These are phyloP conservation scores for Parasteatoda lunata DNA, from an alignment of 2,888 invertebrate genomes.

Conservation along the genomic window DNA sequence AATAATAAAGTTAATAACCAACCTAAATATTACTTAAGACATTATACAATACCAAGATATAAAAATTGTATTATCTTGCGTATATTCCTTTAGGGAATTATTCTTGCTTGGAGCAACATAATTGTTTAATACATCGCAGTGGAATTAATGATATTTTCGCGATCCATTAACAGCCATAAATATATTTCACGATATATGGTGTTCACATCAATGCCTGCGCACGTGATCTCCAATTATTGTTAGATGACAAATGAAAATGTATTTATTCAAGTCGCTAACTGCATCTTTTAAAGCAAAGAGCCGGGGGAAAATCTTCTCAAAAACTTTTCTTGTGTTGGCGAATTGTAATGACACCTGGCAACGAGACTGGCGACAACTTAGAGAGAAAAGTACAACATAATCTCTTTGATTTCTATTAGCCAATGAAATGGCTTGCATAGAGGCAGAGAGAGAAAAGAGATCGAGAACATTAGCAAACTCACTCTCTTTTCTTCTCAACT, in stretches of 20 bases:
- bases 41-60: too few species aligned
- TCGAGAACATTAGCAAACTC: slow-evolving; percentile 28
- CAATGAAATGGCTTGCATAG: slow-evolving; percentile 33
- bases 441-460: slow-evolving; percentile 8
- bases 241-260: slow-evolving; percentile 21
- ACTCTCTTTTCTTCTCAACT: slow-evolving; percentile 33
- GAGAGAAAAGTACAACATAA: slow-evolving; percentile 18
- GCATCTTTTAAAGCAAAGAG: slow-evolving; percentile 6
- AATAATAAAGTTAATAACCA: too few species aligned
- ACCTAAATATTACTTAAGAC: too few species aligned
- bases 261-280: slow-evolving; percentile 1
- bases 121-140: too few species aligned
- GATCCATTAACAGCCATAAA: too few species aligned
- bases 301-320: slow-evolving; percentile 9
- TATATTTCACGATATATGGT: too few species aligned
- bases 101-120: too few species aligned
- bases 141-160: too few species aligned
- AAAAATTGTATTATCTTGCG: too few species aligned
- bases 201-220: background rate
- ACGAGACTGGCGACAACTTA: slow-evolving; percentile 3
- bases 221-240: slow-evolving; percentile 17
- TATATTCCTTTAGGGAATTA: too few species aligned
- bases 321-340: slow-evolving; percentile 25
- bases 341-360: slow-evolving; percentile 36
- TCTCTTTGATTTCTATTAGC: slow-evolving; percentile 67